Evolutionary conservation across 2,888 invertebrate genomes (phyloP).

Genomic region (Elaeidobius kamerunicus): DNA sequence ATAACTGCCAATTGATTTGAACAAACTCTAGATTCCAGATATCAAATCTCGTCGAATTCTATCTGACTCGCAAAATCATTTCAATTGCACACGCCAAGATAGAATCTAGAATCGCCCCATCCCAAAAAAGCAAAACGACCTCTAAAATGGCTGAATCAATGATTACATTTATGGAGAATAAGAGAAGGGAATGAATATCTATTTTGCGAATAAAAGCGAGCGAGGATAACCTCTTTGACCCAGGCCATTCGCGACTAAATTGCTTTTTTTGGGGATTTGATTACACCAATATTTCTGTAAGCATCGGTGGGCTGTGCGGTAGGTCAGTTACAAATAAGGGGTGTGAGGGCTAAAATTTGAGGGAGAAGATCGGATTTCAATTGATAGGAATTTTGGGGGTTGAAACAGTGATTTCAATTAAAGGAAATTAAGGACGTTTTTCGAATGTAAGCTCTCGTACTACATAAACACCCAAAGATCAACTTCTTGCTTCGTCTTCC

Average conservation of each 20-base stretch:
- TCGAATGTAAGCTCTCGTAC: background rate
- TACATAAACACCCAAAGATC: background rate
- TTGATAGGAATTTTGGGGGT: background rate
- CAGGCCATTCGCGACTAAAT: constrained; percentile 39
- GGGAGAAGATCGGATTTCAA: background rate
- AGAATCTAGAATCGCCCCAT: constrained; percentile 24
- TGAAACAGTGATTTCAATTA: too few species aligned
- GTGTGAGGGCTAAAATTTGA: background rate
- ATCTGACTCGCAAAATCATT: constrained; percentile 13
- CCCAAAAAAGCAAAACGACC: constrained; percentile 27
- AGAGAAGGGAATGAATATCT: constrained; percentile 44
- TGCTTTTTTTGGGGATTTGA: constrained; percentile 32
- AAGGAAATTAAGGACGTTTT: too few species aligned
- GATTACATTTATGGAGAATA: constrained; percentile 31
- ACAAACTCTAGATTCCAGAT: background rate
- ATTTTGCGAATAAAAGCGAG: constrained; percentile 41
- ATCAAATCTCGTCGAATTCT: constrained; percentile 1
- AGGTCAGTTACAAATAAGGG: constrained; percentile 8
- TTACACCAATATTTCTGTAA: constrained; percentile 24
- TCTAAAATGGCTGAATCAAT: constrained; percentile 31
- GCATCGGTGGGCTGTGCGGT: constrained; percentile 16
- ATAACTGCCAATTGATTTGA: too few species aligned
- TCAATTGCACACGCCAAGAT: constrained; percentile 16
- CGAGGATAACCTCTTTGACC: constrained; percentile 40
- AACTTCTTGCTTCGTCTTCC: constrained; percentile 5